Base-by-base conservation (phyloP, 1,140 invertebrate genomes). In the Sitodiplosis mosellana region DNA sequence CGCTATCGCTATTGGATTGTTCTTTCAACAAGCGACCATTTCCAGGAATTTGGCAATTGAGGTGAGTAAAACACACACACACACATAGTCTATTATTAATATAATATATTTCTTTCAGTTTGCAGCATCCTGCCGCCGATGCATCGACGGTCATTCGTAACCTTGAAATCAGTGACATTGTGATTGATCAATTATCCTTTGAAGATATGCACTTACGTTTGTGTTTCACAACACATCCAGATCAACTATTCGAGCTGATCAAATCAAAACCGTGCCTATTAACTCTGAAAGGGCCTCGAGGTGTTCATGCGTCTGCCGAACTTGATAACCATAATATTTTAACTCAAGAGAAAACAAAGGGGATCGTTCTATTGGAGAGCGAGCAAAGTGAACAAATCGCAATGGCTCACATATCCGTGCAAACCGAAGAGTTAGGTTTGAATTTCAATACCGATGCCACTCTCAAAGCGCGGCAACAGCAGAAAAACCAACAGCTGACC, bases 401-500 rank as follows among this genome's bases (percentile, higher is more conserved):
- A 27, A 27, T 27, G 27, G 27, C 27, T 5, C 27, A 27, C 12
- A 17, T 17, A 38, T 38, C 12, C 4, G 48, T 49, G n/a, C 45
- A 33, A 21, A 4, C 45, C 4, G 43, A 49, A 5, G 48, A 49
- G 45, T n/a, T 38, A 5, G 48, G 48, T 11, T 11, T 45, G 6
- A 40, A 19, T 38, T 45, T 49, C n/a, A 49, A 49, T 45, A n/a
- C 14, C 2, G 27, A 41, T 12, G 27, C n/a, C 12, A 17, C 41
- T 10, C 17, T 34, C 10, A 46, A 49, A 14, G 36, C 8, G 20
- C 4, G 8, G 5, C 27, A 27, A 11, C 19, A 15, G 17, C 15
- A 14, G 5, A 34, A 33, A 20, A 19, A 7, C 5, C 5, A 19
- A 21, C 27, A 27, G 27, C 10, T 38, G 5, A 14, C 34, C 1